Evolutionary conservation across 2,113 vertebrate genomes (phyloP).

Genomic region (Thamnaconus septentrionalis): DNA sequence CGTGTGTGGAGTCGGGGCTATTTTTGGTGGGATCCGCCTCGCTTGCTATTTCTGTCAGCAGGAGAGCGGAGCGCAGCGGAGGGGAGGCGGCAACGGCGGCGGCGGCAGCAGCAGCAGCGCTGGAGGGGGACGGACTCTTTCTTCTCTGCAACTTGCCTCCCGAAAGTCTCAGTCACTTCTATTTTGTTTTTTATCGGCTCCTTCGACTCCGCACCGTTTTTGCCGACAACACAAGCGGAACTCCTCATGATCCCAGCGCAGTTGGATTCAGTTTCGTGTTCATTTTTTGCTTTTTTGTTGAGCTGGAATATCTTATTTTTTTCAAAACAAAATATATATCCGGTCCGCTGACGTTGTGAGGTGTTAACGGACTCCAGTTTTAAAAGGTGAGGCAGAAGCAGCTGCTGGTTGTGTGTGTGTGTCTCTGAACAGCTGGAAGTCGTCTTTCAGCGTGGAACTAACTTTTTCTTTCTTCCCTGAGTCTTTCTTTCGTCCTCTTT

Average conservation of each 20-base stretch:
- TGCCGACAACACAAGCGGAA: constrained; percentile 34
- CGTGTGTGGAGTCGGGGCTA: constrained; percentile 71
- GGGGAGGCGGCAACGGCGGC: no score
- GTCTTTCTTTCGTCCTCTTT: no score
- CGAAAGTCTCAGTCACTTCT: constrained; percentile 42
- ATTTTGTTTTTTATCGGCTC: neutral
- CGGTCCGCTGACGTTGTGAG: neutral
- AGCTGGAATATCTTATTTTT: no score
- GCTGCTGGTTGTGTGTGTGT: neutral
- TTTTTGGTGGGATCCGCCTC: constrained; percentile 78
- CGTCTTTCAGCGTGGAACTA: no score
- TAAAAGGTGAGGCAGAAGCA: constrained; percentile 27
- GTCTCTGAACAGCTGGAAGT: no score
- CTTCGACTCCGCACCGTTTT: neutral
- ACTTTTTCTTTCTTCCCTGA: no score
- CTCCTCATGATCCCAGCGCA: constrained; percentile 32
- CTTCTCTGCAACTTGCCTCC: constrained; percentile 56
- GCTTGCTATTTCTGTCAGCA: constrained; percentile 77
- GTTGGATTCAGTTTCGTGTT: no score
- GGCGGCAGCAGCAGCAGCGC: constrained; percentile 16
- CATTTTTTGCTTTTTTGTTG: no score
- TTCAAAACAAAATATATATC: no score
- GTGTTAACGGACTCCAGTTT: neutral
- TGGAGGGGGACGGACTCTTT: constrained; percentile 60
- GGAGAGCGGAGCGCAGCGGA: constrained; percentile 30